Base-by-base conservation (phyloP, 2,888 invertebrate species). In the Limnephilus auricula region DNA sequence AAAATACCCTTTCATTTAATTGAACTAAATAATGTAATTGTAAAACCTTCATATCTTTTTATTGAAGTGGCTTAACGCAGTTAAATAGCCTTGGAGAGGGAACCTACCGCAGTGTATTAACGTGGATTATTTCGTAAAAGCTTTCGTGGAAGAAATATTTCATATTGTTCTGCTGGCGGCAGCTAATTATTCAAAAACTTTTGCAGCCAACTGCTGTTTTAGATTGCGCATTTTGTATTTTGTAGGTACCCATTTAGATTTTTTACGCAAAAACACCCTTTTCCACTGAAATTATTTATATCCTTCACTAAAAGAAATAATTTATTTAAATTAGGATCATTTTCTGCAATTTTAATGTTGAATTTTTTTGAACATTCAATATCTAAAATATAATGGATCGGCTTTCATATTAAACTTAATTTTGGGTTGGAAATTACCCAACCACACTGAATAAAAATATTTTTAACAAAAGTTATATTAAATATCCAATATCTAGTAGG, bases 121-220 rank as follows among this genome's bases (percentile, higher is more conserved):
- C 32, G 31, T 78, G 87, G 79, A 34, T 88, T 88, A 88, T 88
- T 78, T 34, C 34, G 78, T 25, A 32, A 85, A 78, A 34, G 86
- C 87, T 78, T 45, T 88, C 30, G 87, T 79, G 87, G 78, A 88
- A 65, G 87, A 88, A 88, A 88, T 88, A 88, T 78, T 88, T 88
- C 79, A 88, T 88, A 78, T 78, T 78, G 79, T 32, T 88, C 87
- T 88, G 87, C 37, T 78, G 34, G 78, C 65, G 87, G 65, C 87
- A 79, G 87, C 87, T 88, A 88, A 88, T 88, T 88, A 88, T 88
- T 88, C 87, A 88, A 88, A 88, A 88, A 88, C 37, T 88, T 88
- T 88, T 65, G 78, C 85, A 85, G 87, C 79, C 13, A 88, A 79
- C 87, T 88, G 87, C 87, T 88, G 87, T 79, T 78, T 78, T 78